These are phyloP conservation scores for Taeniopygia guttata DNA, from an alignment of 2,797 vertebrate species.

Conservation along the genomic window DNA sequence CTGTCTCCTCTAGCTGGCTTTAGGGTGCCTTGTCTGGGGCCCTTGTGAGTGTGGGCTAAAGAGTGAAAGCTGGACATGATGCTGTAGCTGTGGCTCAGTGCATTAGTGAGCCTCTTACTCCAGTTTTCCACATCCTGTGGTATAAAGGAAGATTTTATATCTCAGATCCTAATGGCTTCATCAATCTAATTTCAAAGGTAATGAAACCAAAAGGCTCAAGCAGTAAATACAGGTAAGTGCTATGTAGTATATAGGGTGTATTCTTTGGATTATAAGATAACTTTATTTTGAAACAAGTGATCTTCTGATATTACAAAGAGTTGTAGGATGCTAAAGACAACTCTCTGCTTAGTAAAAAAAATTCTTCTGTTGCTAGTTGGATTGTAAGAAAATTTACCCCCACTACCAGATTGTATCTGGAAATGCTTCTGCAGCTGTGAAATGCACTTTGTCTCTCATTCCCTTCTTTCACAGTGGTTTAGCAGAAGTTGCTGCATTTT, in stretches of 20 bases:
- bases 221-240: background rate
- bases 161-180: background rate
- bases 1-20: background rate
- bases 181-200: background rate
- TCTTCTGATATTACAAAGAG: background rate
- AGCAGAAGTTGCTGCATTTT: background rate
- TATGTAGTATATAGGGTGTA: rapidly evolving
- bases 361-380: background rate
- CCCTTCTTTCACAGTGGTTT: background rate
- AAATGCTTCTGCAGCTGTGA: background rate
- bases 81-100: background rate
- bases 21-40: background rate
- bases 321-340: background rate
- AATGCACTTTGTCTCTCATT: background rate
- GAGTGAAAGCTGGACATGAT: background rate
- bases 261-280: background rate
- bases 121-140: background rate
- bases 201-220: background rate
- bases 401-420: background rate
- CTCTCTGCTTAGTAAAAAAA: background rate
- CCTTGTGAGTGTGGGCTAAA: background rate
- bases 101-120: background rate
- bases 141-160: background rate
- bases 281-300: too few relatives aligned
- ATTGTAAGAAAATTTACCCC: background rate